These are phyloP conservation scores for Polymixis lichenea DNA, from an alignment of 2,888 invertebrate species.

Conservation along the genomic window DNA sequence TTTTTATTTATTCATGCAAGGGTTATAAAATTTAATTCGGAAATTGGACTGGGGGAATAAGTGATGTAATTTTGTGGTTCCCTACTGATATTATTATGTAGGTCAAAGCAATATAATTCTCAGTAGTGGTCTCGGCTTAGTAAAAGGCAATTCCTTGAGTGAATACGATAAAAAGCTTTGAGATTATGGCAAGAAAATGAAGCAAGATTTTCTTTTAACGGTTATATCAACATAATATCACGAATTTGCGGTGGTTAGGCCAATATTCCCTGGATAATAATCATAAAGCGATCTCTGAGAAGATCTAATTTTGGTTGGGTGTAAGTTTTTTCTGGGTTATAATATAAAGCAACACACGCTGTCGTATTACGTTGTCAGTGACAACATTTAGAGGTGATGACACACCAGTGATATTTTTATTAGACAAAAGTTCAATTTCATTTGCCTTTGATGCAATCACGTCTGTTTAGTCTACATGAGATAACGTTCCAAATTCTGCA, in stretches of 20 bases:
- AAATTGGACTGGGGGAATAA: constrained; percentile 56
- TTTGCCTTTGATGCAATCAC: neutral
- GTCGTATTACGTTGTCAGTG: neutral
- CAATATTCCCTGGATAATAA: constrained; percentile 17
- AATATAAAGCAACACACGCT: neutral
- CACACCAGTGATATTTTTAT: neutral
- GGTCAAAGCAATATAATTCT: constrained; percentile 52
- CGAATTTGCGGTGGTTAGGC: constrained; percentile 1
- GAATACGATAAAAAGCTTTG: constrained; percentile 53
- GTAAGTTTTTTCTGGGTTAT: neutral
- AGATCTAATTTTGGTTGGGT: neutral
- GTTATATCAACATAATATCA: constrained; percentile 24
- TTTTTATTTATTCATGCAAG: constrained; percentile 64
- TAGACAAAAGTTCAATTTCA: neutral
- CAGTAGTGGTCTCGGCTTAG: constrained; percentile 40
- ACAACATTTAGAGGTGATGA: neutral
- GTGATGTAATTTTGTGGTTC: constrained; percentile 50
- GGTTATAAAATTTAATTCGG: constrained; percentile 65
- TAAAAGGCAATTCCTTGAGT: constrained; percentile 49
- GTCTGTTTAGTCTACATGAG: neutral
- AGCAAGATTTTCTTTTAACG: constrained; percentile 38
- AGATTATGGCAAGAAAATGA: constrained; percentile 48
- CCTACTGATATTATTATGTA: constrained; percentile 45
- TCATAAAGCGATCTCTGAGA: neutral
- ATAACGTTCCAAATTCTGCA: neutral